A percentile compares a stretch with the other conserved stretches of the same genome.
These are phyloP conservation scores for Trichopoda pennipes DNA, from an alignment of 2,888 invertebrate species.

Conservation along the genomic window DNA sequence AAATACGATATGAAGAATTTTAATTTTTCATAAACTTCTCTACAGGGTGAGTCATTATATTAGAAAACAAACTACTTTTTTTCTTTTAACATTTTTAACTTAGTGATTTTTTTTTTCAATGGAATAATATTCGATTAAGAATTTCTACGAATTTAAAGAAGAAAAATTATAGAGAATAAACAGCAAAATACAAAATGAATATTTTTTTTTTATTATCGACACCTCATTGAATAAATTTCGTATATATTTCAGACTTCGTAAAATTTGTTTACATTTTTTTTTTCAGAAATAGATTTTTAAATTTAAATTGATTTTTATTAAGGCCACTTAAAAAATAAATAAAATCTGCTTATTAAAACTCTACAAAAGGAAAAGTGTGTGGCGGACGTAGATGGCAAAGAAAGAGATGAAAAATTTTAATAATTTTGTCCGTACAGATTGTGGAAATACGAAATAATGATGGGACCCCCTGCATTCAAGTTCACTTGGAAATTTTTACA, in stretches of 20 bases:
- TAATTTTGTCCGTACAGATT: background rate
- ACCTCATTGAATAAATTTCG: slow-evolving; percentile 5
- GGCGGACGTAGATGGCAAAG: background rate
- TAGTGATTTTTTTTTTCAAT: no score
- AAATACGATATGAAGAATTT: no score
- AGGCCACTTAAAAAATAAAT: slow-evolving; percentile 22
- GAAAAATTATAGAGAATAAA: no score
- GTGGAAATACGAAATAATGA: slow-evolving; percentile 17
- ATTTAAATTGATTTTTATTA: slow-evolving; percentile 5
- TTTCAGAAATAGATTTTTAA: slow-evolving; percentile 8
- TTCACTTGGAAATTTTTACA: background rate
- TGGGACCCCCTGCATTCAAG: slow-evolving; percentile 32
- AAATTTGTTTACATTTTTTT: background rate
- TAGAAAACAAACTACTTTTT: no score
- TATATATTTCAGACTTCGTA: background rate
- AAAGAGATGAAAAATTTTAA: slow-evolving; percentile 13
- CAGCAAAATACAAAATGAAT: no score
- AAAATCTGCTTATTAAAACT: slow-evolving; percentile 32
- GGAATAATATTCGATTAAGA: no score
- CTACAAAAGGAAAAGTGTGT: background rate
- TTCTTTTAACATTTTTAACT: no score
- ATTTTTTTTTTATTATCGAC: background rate
- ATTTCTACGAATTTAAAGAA: no score
- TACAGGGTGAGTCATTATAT: no score
- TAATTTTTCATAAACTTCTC: no score